Evolutionary conservation across 2,797 vertebrate genomes (phyloP), one percentile per base, ranked within the genome.

Genomic region (Anabas testudineus): DNA sequence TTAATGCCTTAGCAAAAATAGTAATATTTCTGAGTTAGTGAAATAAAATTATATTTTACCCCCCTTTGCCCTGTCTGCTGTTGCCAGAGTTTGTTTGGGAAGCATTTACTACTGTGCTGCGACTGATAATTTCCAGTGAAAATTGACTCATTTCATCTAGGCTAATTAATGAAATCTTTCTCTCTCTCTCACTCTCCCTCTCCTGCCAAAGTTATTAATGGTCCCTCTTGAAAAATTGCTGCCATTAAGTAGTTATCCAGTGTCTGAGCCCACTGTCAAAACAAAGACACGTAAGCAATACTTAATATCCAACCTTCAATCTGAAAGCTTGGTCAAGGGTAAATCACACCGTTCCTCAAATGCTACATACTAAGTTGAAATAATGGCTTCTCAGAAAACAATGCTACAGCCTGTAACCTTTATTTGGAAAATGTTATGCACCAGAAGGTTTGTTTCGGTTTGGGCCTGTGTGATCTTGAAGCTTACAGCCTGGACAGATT

Each of bases 1-100:
- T 75, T 69, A 83, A 80, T 75, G 67, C 72, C 69, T 74, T 59
- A 66, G 51, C 66, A 76, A 81, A 82, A 81, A 72, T 71, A 76
- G 57, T 47, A 61, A 80, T 82, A 76, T 78, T 80, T 43, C 67
- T 63, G 68, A 63, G 71, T 85, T 78, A 60, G 63, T 71, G 56
- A 78, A 84, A 78, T 32, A 67, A 80, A 82, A 82, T 82, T 54
- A 78, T 74, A 42, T 69, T 76, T 64, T 62, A 63, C 57, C 60
- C 65, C 55, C 34, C 10, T 68, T 77, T 79, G 59, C 75, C 75
- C 71, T 82, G 52, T 63, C 59, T 57, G 48, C 49, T 72, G 66
- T 67, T 66, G 34, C 43, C 48, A 71, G 41, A 74, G 65, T 74
- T 81, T 78, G 45, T 60, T 21, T 28, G 34, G 32, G 32, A 65